Evolutionary conservation across 2,113 vertebrate species (phyloP), one percentile per base, ranked within the genome.

Genomic region (Pachypanchax playfairii): DNA sequence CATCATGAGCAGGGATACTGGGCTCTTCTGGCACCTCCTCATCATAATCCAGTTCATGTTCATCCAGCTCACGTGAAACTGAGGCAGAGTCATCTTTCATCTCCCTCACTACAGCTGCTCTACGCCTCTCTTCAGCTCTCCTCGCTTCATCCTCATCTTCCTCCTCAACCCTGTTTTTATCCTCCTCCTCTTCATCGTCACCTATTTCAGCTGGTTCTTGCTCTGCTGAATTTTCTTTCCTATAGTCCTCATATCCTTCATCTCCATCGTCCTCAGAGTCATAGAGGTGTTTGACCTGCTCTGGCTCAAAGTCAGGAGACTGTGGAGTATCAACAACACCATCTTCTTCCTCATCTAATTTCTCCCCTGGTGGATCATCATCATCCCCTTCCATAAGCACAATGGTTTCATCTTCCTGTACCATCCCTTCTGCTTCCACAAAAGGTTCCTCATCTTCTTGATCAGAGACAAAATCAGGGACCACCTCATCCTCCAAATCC

Each of bases 41-140:
- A 0, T 98, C 97, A 3, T 99, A 99, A 88, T 99, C 97, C 65
- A 99, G 84, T 68, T 99, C 97, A 0, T 99, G 97, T 33, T 99
- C 97, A 0, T 98, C 97, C 47, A 99, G 89, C 50, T 99, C 97
- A 22, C 97, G 88, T 4, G 94, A 96, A 67, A 96, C 96, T 0
- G 96, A 98, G 0, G 93, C 94, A 0, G 95, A 94, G 74, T 98
- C 97, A 0, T 96, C 94, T 41, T 94, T 92, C 38, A 94, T 86
- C 73, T 96, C 94, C 1, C 93, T 95, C 75, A 71, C 91, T 70
- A 38, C 80, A 39, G 44, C 78, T 14, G 39, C 72, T 67, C 52
- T 86, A 82, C 58, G 89, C 85, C 56, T 85, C 85, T 56, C 61
- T 18, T 70, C 79, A 18, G 29, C 72, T 65, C 47, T 85, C 84